These are phyloP conservation scores for Pygoscelis adeliae DNA, from an alignment of 2,113 vertebrate genomes.

Conservation along the genomic window DNA sequence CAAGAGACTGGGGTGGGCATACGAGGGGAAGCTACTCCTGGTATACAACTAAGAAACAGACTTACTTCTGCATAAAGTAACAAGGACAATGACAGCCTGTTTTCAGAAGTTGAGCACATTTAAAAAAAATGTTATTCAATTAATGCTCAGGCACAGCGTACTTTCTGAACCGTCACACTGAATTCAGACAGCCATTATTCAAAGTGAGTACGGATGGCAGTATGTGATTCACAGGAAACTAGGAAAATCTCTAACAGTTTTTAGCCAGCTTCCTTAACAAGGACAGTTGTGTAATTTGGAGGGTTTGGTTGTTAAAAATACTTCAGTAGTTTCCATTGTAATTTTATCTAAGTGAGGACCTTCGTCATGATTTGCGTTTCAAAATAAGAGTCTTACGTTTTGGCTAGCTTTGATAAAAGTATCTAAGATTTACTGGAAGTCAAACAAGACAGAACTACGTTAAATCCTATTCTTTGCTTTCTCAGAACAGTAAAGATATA, in stretches of 20 bases:
- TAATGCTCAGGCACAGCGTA: not conserved
- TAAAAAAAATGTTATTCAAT: not conserved
- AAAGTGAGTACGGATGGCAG: not conserved
- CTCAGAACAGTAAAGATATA: not conserved
- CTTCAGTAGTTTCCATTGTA: conserved; percentile 41
- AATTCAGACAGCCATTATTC: not conserved
- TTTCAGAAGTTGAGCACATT: not conserved
- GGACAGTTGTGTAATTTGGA: conserved; percentile 29
- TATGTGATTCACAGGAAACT: conserved; percentile 40
- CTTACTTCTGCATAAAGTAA: conserved; percentile 40
- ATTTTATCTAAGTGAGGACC: conserved; percentile 32
- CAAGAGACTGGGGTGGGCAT: not conserved
- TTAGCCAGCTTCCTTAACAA: conserved; percentile 38
- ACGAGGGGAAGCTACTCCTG: not conserved
- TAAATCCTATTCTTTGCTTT: not conserved
- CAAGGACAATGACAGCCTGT: conserved; percentile 34
- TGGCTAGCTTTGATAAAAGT: not conserved
- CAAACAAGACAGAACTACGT: not conserved
- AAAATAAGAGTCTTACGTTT: conserved; percentile 41
- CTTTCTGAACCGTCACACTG: not conserved
- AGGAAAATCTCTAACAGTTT: conserved; percentile 23
- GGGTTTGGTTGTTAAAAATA: conserved; percentile 32
- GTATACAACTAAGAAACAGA: not conserved
- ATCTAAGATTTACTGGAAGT: not conserved
- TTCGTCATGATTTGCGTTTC: conserved; percentile 7